Evolutionary conservation across 2,797 vertebrate genomes (phyloP).

Genomic region (Epinephelus awoara): DNA sequence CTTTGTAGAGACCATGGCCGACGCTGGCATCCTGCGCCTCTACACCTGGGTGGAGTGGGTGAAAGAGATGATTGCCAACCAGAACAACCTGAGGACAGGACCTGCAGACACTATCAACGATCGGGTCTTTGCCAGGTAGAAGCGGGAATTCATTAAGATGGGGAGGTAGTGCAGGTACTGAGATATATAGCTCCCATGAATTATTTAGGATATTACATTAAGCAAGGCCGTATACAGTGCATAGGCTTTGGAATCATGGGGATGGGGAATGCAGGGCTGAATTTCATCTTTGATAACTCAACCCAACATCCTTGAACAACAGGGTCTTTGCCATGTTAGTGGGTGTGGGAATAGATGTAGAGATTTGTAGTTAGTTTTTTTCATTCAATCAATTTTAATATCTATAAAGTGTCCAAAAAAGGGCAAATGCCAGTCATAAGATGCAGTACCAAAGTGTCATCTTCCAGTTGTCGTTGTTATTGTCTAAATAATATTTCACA

Average conservation of each 20-base stretch:
- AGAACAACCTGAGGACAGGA: slow-evolving; percentile 92
- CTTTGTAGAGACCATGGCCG: slow-evolving; percentile 98
- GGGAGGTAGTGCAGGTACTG: not conserved
- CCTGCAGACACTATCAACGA: slow-evolving; percentile 93
- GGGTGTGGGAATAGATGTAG: not conserved
- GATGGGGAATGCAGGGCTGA: not conserved
- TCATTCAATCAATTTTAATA: not conserved
- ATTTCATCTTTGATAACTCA: not conserved
- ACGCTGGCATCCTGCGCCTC: slow-evolving; percentile 96
- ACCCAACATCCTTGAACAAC: not conserved
- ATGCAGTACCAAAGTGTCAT: not conserved
- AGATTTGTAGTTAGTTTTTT: not conserved
- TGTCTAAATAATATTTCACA: not conserved
- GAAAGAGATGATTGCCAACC: slow-evolving; percentile 97
- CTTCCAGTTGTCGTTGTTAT: not conserved
- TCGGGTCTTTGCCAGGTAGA: slow-evolving; percentile 94
- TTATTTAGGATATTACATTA: not conserved
- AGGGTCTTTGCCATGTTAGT: not conserved
- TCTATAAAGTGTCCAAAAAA: not conserved
- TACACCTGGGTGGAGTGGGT: slow-evolving; percentile 99
- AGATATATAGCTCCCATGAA: not conserved
- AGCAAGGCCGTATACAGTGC: not conserved
- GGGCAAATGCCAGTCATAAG: not conserved
- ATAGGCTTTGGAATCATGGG: not conserved
- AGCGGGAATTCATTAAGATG: not conserved